Base-by-base conservation (phyloP, 2,797 vertebrate genomes). In the Squalus acanthias region DNA sequence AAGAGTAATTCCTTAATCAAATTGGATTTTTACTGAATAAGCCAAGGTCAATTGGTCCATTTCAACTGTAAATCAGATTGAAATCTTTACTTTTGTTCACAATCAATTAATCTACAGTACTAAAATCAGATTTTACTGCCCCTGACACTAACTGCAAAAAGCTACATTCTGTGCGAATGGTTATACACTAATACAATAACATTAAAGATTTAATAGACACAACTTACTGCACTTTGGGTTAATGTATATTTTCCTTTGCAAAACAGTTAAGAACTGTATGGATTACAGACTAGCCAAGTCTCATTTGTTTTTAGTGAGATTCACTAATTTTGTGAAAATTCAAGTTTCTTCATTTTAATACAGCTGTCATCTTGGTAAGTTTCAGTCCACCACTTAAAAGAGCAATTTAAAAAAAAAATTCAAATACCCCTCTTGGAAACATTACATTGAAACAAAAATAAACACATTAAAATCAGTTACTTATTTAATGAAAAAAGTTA, bases 61-160 rank as follows among this genome's bases (percentile, higher is more conserved):
- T 69, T 46, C 17, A 93, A 85, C 65, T 46, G n/a, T 24, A 50
- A 46, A 93, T 46, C n/a, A 69, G 65, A 46, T 46, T 69, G 17
- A 65, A 91, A 65, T 91, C 57, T 60, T 89, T 89, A 85, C 82
- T 5, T 92, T 65, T 65, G 89, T 92, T 63, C 89, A 69, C 20
- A 46, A 46, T n/a, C 33, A n/a, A 39, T 92, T 92, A 92, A 65
- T 46, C 79, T 46, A 22, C 17, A 46, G 79, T 82, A 46, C 46
- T 50, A 85, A 85, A 85, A 50, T 69, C 65, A 69, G 63, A 69
- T 46, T 93, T 93, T 93, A 69, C 22, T 93, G 91, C 65, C n/a
- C 65, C n/a, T 93, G 65, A 69, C 22, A 10, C 22, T 46, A 93
- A 93, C 10, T 24, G 65, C 33, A 69, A 46, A 65, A 69, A 93